A percentile compares a stretch with the other conserved stretches of the same genome.
phyloP scores from a whole-genome alignment of 2,888 invertebrate genomes.

The Sericinus montela region DNA sequence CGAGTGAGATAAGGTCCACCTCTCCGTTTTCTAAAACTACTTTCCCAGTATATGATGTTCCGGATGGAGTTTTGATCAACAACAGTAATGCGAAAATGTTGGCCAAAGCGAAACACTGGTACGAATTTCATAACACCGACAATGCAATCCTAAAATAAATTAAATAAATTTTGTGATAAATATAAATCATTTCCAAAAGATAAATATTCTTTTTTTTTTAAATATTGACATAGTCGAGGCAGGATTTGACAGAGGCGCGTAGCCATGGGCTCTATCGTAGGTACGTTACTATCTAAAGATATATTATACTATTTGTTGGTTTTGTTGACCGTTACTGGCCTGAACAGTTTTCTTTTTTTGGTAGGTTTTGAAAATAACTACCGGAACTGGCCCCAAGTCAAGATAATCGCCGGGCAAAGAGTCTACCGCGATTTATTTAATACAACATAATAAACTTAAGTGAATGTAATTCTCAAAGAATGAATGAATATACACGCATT shows the following conservation, averaged over 20 bases:
- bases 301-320: neutral
- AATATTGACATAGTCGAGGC: constrained; percentile 46
- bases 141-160: constrained; percentile 50
- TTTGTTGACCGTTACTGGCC: neutral
- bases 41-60: constrained; percentile 10
- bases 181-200: constrained; percentile 54
- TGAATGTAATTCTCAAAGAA: neutral
- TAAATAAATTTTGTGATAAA: constrained; percentile 51
- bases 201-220: constrained; percentile 40
- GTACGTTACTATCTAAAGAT: neutral
- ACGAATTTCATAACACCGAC: constrained; percentile 29
- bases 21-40: neutral
- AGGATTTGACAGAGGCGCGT: constrained; percentile 43
- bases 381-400: neutral
- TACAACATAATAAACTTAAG: neutral
- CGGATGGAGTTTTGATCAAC: constrained; percentile 20
- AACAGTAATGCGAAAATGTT: constrained; percentile 29
- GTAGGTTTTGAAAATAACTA: neutral
- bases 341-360: neutral
- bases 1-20: constrained; percentile 31
- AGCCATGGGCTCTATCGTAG: constrained; percentile 20
- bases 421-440: neutral
- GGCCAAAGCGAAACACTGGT: constrained; percentile 61
- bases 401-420: neutral
- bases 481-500: no score